These are phyloP conservation scores for Pyrochroa serraticornis DNA, from an alignment of 2,888 invertebrate genomes.

Conservation along the genomic window DNA sequence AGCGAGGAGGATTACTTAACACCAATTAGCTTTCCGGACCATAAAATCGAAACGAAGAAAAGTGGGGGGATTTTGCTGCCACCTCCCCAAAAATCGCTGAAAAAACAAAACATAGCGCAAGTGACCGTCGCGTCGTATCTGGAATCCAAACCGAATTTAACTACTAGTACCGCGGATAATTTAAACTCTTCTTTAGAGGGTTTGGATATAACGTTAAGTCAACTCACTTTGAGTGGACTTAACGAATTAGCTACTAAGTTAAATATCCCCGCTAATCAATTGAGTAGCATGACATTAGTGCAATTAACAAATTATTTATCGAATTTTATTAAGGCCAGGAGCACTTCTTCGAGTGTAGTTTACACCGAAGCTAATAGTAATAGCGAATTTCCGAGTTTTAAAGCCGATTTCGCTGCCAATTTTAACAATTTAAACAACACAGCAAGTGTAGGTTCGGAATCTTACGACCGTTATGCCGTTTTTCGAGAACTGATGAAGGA, in stretches of 20 bases:
- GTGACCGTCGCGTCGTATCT: conserved; percentile 41
- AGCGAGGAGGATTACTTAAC: conserved; percentile 71
- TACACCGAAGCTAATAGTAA: conserved; percentile 26
- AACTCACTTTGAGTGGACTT: conserved; percentile 81
- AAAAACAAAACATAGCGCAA: conserved; percentile 40
- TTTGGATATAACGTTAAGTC: conserved; percentile 81
- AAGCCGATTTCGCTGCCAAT: conserved; percentile 69
- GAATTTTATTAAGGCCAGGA: conserved; percentile 59
- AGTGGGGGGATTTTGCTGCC: conserved; percentile 58
- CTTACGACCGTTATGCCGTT: conserved; percentile 84
- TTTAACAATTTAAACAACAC: conserved; percentile 65
- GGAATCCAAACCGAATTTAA: conserved; percentile 46
- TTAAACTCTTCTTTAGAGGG: conserved; percentile 53
- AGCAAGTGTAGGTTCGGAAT: conserved; percentile 34
- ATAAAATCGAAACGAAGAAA: conserved; percentile 41
- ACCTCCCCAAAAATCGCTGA: conserved; percentile 57
- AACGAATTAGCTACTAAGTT: conserved; percentile 78
- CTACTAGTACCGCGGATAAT: conserved; percentile 50
- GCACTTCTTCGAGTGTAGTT: conserved; percentile 23
- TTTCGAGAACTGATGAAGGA: conserved; percentile 83
- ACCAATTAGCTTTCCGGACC: conserved; percentile 65
- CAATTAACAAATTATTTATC: conserved; percentile 84
- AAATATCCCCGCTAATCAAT: conserved; percentile 76
- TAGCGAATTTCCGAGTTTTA: conserved; percentile 66
- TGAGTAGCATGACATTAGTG: conserved; percentile 85